Evolutionary conservation across 2,888 invertebrate species (phyloP), one percentile per base, ranked within the genome.

Genomic region (Nasonovia ribisnigri): DNA sequence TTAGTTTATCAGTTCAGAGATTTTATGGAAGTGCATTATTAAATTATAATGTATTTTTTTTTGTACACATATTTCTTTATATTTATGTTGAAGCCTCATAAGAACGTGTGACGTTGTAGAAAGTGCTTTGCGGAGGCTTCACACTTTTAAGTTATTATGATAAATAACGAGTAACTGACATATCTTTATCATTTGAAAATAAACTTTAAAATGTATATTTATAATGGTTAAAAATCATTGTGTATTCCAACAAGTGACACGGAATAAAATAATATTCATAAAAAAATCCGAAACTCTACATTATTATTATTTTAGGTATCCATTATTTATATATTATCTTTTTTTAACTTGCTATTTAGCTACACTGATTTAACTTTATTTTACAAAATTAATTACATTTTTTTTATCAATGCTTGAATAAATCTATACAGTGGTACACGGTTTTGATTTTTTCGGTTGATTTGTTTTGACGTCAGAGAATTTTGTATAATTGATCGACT

Each of bases 11-110:
- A 67, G 26, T 43, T 67, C 24, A 46, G 13, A 67, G n/a, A 46
- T 67, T 46, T 42, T 10, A 60, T 20, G 6, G 11, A 11, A 88
- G 54, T 36, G 29, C 24, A 48, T 48, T 48, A 48, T 77, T 90
- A 67, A 90, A 91, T 54, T 29, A 84, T 51, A 54, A 84, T 48
- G 24, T n/a, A 48, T 16, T 48, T 36, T 3, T 26, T 77, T 48
- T 67, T 46, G 11, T 48, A 13, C 4, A n/a, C 67, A 24, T 20
- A 42, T 46, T 91, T 86, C 10, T 42, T 46, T 36, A 87, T 42
- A 67, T 87, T 91, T 57, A 57, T 46, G 29, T 86, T 11, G 67
- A 92, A 92, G 87, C 92, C 87, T 67, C 87, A 42, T 48, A 60
- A 92, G 67, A 67, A 24, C 48, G 48, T 51, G 67, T 51, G 88